Evolutionary conservation across 2,888 invertebrate genomes (phyloP), one percentile per base, ranked within the genome.

Genomic region (Pollenia angustigena): DNA sequence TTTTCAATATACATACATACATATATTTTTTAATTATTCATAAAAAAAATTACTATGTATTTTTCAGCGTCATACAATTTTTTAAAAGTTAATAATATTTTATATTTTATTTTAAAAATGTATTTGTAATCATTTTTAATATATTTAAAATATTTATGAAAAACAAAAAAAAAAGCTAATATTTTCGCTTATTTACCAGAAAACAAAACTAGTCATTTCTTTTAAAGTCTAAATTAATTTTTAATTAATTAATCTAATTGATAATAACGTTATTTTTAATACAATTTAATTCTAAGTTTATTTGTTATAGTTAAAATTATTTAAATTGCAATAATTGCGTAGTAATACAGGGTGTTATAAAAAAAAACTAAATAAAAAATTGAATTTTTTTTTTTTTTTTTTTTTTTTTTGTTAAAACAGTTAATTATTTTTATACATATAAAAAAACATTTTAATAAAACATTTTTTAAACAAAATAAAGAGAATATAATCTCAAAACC

Each of bases 271-370:
- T 85, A 81, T 78, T 82, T 85, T 85, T 79, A 52, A 62, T 14
- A 23, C 56, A 18, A 66, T 74, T 68, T 60, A 7, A 60, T 62
- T 72, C 62, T 40, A 85, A 80, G 68, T 85, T 79, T 78, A 76
- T 87, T 69, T 81, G 82, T 84, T 87, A 87, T 84, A 83, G 83
- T 76, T 81, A 72, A 76, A 84, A 84, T 87, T 84, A 87, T 87
- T 84, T 84, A 32, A 86, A 83, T 81, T 84, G 84, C 84, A 87
- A 84, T 84, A 82, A 87, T 84, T 87, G 87, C 84, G 44, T 87
- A 87, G 76, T 78, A 81, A 87, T 87, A 87, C 87, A 87, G 87
- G 87, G 87, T 87, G 87, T 87, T 87, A 84, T 40, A 80, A 84
- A 79, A 44, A 50, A 23, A 50, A 42, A 40, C 18, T n/a, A 62